Percentiles rank a stretch among this genome's conserved stretches.
Evolutionary conservation across 2,797 vertebrate genomes (phyloP).

Genomic region (Clamator glandarius): DNA sequence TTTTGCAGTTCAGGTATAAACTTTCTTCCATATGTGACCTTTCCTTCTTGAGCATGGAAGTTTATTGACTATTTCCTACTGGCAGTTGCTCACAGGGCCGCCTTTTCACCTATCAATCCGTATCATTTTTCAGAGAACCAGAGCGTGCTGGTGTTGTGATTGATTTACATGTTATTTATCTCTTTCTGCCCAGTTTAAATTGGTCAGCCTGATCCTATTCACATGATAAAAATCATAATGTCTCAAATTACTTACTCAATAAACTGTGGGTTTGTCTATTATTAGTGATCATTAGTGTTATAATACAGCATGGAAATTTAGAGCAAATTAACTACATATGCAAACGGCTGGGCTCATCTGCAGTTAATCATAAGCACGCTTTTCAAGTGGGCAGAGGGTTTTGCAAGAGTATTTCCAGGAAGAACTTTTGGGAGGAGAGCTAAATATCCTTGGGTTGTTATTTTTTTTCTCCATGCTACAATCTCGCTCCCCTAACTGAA

Average conservation of each 20-base stretch:
- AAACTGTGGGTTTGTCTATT: constrained; percentile 85
- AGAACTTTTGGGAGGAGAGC: constrained; percentile 67
- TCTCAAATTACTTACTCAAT: constrained; percentile 85
- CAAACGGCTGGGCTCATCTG: constrained; percentile 76
- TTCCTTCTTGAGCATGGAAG: constrained; percentile 51
- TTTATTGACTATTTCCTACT: constrained; percentile 67
- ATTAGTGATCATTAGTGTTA: constrained; percentile 85
- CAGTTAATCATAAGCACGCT: constrained; percentile 78
- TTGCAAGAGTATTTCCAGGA: constrained; percentile 70
- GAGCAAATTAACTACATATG: constrained; percentile 83
- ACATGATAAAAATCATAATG: constrained; percentile 79
- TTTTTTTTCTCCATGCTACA: not conserved
- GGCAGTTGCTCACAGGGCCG: constrained; percentile 9
- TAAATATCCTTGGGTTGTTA: constrained; percentile 44
- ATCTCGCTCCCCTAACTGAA: constrained; percentile 58
- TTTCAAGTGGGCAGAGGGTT: constrained; percentile 73
- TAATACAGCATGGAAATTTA: constrained; percentile 83
- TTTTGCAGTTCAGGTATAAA: not conserved
- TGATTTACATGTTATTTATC: constrained; percentile 80
- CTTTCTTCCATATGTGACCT: constrained; percentile 7
- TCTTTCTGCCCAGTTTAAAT: constrained; percentile 76
- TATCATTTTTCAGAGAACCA: constrained; percentile 71
- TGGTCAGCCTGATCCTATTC: constrained; percentile 78
- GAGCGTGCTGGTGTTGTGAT: constrained; percentile 63
- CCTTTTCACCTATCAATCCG: constrained; percentile 62